A percentile compares a stretch with the other conserved stretches of the same genome.
These are phyloP conservation scores for Pecten maximus DNA, from an alignment of 2,888 invertebrate genomes.

Conservation along the genomic window DNA sequence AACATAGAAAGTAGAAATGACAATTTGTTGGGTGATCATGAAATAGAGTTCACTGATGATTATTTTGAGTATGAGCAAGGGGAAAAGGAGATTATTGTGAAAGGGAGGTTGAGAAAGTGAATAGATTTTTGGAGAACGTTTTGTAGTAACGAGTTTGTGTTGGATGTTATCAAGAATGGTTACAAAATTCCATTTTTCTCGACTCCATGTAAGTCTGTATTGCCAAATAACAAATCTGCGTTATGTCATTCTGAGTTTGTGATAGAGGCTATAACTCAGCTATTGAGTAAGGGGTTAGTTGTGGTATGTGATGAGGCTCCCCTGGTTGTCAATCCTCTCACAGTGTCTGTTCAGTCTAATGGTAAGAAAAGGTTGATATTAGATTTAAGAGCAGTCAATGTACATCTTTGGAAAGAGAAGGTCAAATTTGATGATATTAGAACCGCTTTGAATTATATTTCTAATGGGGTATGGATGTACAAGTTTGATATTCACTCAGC, in stretches of 20 bases:
- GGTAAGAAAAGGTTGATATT: constrained; percentile 54
- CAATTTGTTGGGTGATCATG: too few relatives aligned
- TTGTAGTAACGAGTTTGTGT: constrained; percentile 43
- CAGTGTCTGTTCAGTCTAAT: constrained; percentile 48
- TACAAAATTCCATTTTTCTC: constrained; percentile 53
- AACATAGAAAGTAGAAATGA: too few relatives aligned
- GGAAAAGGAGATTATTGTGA: constrained; percentile 33
- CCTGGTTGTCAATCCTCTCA: constrained; percentile 50
- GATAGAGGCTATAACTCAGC: constrained; percentile 49
- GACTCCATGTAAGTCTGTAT: constrained; percentile 31
- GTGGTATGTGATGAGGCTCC: constrained; percentile 38
- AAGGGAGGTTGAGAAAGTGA: constrained; percentile 49
- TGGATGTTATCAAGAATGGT: constrained; percentile 49
- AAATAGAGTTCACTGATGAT: too few relatives aligned
- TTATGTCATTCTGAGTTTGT: constrained; percentile 52
- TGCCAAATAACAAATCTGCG: constrained; percentile 48
- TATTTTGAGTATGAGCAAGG: too few relatives aligned
- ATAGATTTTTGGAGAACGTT: constrained; percentile 53
- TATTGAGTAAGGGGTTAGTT: constrained; percentile 41
- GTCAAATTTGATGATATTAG: constrained; percentile 53
- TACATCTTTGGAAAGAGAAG: constrained; percentile 50
- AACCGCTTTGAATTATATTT: constrained; percentile 38
- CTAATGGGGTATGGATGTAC: not conserved
- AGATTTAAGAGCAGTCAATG: constrained; percentile 55
- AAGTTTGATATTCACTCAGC: constrained; percentile 52